phyloP scores from a whole-genome alignment of 2,113 vertebrate genomes.

The Symphodus melops region DNA sequence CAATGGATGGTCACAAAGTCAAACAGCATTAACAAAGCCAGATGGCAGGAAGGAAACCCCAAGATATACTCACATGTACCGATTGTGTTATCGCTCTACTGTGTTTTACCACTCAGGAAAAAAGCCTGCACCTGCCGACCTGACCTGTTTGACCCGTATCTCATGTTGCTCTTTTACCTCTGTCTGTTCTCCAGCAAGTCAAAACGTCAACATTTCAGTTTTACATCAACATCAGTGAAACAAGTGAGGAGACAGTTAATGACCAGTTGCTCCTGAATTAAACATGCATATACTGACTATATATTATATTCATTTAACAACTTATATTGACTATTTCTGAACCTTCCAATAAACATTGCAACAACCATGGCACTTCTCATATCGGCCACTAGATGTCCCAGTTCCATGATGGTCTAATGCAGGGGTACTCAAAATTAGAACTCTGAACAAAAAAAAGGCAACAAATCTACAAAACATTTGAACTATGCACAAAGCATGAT shows the following conservation, averaged over 20 bases:
- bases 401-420: not conserved
- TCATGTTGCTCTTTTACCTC: not conserved
- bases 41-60: conserved; percentile 75
- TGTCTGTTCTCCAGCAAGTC: not conserved
- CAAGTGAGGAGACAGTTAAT: not conserved
- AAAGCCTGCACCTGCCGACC: not conserved
- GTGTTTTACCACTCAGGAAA: not conserved
- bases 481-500: no score
- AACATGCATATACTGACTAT: no score
- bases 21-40: no score
- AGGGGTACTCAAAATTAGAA: no score
- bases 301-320: no score
- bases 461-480: no score
- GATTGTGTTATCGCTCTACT: conserved; percentile 54
- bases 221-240: not conserved
- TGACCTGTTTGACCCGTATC: conserved; percentile 1
- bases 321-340: no score
- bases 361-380: not conserved
- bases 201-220: not conserved
- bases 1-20: no score
- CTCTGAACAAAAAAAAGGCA: no score
- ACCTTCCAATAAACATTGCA: no score
- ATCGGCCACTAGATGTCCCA: not conserved
- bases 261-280: not conserved
- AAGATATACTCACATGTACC: conserved; percentile 81